These are phyloP conservation scores for Ephydatia muelleri DNA, from an alignment of 37 sponge, comb jelly and placozoan species.

Conservation along the genomic window DNA sequence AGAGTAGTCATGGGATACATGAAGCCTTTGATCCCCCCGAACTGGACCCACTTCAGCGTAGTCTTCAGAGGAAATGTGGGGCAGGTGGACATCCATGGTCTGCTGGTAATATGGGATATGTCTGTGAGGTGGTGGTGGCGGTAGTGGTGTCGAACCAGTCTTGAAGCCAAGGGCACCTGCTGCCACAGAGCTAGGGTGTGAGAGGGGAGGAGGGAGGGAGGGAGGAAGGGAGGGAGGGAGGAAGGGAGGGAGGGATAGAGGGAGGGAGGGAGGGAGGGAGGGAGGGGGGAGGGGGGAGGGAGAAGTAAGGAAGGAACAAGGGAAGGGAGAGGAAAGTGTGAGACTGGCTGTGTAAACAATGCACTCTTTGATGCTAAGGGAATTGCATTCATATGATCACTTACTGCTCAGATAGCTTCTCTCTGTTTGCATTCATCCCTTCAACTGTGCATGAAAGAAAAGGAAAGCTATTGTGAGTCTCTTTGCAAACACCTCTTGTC, in stretches of 20 bases:
- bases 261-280: no score
- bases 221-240: not conserved
- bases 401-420: not conserved
- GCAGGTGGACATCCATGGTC: not conserved
- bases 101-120: not conserved
- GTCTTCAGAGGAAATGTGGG: not conserved
- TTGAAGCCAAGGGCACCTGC: not conserved
- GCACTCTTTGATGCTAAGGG: not conserved
- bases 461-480: not conserved
- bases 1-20: slow-evolving; percentile 6
- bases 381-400: not conserved
- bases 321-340: no score
- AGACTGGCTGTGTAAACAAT: not conserved
- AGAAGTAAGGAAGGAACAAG: not conserved
- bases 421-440: not conserved
- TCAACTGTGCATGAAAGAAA: not conserved
- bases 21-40: not conserved
- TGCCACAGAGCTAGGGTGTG: not conserved
- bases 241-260: no score
- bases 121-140: not conserved
- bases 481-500: not conserved
- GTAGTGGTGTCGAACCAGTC: not conserved
- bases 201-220: not conserved
- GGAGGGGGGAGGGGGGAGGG: no score
- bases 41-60: slow-evolving; percentile 18